Evolutionary conservation across 2,797 vertebrate species (phyloP), one percentile per base, ranked within the genome.

Genomic region (Anguilla anguilla): DNA sequence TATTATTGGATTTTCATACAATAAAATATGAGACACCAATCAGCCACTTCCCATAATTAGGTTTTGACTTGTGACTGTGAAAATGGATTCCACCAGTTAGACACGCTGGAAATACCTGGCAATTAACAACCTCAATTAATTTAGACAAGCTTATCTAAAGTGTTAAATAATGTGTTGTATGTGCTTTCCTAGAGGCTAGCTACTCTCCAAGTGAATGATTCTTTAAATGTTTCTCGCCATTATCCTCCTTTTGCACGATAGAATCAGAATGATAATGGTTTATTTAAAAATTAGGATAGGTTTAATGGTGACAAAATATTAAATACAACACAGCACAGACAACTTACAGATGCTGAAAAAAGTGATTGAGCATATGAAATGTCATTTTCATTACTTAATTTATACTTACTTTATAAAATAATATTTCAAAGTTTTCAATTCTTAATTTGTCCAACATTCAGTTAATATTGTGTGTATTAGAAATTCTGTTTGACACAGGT

Each of bases 41-140:
- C 49, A 72, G 83, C 87, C 72, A 1, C 61, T 89, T 90, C 89
- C 87, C 89, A 92, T 94, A 95, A 95, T 93, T 93, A 92, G 89
- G 92, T 93, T 94, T 94, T 85, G 89, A 94, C 93, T 92, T 93
- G 92, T 94, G 91, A 92, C 89, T 91, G 90, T 69, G 85, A 90
- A 91, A 93, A 89, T 88, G 85, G 69, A 88, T 90, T 85, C 87
- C 91, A 91, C 88, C 89, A 90, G 86, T 90, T 92, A 91, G 89
- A 92, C 91, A 87, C 87, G 64, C 89, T 89, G 88, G 92, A 92
- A 92, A 90, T 88, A 91, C 77, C 90, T 90, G 89, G 89, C 90
- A 93, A 94, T 95, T 94, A 94, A 92, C 90, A 89, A 89, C 74
- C 86, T 84, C 69, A 82, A 93, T 93, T 92, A 92, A 95, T 92